Percentiles rank a stretch among this genome's conserved stretches.
phyloP scores from a whole-genome alignment of 1,140 invertebrate species.

The Nilaparvata lugens region DNA sequence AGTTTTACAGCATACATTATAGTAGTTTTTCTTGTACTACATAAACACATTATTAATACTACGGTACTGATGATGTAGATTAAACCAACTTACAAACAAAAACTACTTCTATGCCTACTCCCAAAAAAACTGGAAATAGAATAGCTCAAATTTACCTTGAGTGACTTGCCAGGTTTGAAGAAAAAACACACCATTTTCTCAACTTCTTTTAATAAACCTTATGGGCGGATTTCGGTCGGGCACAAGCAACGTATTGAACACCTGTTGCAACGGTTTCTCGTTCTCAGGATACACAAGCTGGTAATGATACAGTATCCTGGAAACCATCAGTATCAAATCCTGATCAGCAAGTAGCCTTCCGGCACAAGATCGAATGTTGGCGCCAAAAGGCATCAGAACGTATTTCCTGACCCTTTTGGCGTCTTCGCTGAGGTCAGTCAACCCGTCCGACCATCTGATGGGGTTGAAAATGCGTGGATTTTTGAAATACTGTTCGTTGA shows the following conservation, averaged over 20 bases:
- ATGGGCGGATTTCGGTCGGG: constrained; percentile 19
- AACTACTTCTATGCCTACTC: no score
- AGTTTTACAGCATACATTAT: no score
- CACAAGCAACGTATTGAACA: constrained; percentile 28
- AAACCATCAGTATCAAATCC: constrained; percentile 37
- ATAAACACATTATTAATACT: no score
- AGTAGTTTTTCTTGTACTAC: no score
- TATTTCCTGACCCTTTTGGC: constrained; percentile 35
- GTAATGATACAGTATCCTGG: constrained; percentile 38
- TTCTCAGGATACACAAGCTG: constrained; percentile 20
- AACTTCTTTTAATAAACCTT: no score
- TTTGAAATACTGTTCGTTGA: constrained; percentile 35
- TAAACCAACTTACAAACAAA: no score
- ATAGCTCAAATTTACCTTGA: no score
- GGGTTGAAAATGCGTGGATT: constrained; percentile 39
- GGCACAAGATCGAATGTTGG: constrained; percentile 33
- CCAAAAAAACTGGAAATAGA: no score
- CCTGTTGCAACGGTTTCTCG: constrained; percentile 23
- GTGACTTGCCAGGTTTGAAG: no score
- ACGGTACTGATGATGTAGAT: no score
- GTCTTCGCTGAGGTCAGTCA: constrained; percentile 6
- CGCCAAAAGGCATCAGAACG: constrained; percentile 45
- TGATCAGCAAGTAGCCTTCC: constrained; percentile 39
- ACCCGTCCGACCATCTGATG: constrained; percentile 30
- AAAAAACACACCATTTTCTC: no score